phyloP scores from a whole-genome alignment of 2,797 vertebrate genomes.

The Huso huso region DNA sequence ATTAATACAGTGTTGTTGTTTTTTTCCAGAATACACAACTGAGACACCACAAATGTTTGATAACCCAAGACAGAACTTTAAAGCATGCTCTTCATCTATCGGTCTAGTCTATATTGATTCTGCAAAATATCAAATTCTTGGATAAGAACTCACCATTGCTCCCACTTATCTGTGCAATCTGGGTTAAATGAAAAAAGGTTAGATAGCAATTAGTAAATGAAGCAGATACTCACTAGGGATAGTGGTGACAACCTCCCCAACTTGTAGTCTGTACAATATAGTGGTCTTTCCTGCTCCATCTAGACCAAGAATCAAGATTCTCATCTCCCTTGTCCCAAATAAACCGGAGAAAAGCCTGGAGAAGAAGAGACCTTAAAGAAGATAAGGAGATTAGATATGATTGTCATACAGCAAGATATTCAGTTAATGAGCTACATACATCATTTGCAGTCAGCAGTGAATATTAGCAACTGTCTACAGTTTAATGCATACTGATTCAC shows the following conservation, averaged over 20 bases:
- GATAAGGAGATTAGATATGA: too few species aligned
- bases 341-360: slow-evolving; percentile 89
- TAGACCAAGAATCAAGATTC: slow-evolving; percentile 92
- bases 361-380: slow-evolving; percentile 78
- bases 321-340: slow-evolving; percentile 94
- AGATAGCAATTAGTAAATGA: too few species aligned
- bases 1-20: background rate
- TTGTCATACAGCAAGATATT: background rate
- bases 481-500: too few species aligned
- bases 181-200: too few species aligned
- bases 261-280: slow-evolving; percentile 91
- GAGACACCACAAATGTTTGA: too few species aligned
- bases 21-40: background rate
- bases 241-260: slow-evolving; percentile 96
- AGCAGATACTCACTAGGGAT: slow-evolving; percentile 81
- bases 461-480: too few species aligned
- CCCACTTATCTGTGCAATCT: too few species aligned
- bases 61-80: too few species aligned
- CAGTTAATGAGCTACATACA: background rate
- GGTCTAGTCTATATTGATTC: too few species aligned
- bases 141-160: too few species aligned
- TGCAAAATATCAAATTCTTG: too few species aligned
- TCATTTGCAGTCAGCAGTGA: background rate
- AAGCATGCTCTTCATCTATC: too few species aligned
- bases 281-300: slow-evolving; percentile 97